Evolutionary conservation across 2,888 invertebrate species (phyloP), one percentile per base, ranked within the genome.

Genomic region (Heliconius cydno): DNA sequence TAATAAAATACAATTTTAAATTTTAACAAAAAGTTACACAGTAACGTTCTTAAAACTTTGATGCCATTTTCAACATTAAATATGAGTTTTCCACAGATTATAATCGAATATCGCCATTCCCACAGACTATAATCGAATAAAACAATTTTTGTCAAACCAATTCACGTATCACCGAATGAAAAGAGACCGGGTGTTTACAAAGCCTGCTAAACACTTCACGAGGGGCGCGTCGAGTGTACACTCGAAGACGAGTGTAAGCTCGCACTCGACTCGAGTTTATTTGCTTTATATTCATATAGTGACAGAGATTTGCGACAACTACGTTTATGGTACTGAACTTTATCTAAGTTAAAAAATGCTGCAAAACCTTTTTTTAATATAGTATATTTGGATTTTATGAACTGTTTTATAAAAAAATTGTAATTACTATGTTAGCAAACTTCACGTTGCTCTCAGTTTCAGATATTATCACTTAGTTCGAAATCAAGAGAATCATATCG

Each of bases 281-380:
- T 94, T 93, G 91, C 90, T 89, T 89, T 89, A 89, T 90, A 91
- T 91, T 91, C 90, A 89, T 88, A 84, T 84, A 86, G 87, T 88
- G 91, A 89, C 89, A 86, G 85, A 90, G 90, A 91, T 91, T 90
- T 76, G 77, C 68, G 68, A 73, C 76, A 73, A 66, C 88, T 88
- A 85, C 85, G 81, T 84, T 85, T 78, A 41, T 41, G 25, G 70
- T 46, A n/a, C 70, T 84, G 84, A 85, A 87, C 87, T 88, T 83
- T 74, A 76, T 34, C 28, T 25, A 70, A 46, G 13, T 41, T 22
- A 22, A 57, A 73, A 73, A 6, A n/a, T 13, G n/a, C 38, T 41
- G 12, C 38, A 41, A 41, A 10, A n/a, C 10, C 0, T 30, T n/a
- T 12, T 57, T 60, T 60, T 60, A 10, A 34, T 67, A 22, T 34